phyloP scores from a whole-genome alignment of 2,113 vertebrate genomes.

The Puntigrus tetrazona region DNA sequence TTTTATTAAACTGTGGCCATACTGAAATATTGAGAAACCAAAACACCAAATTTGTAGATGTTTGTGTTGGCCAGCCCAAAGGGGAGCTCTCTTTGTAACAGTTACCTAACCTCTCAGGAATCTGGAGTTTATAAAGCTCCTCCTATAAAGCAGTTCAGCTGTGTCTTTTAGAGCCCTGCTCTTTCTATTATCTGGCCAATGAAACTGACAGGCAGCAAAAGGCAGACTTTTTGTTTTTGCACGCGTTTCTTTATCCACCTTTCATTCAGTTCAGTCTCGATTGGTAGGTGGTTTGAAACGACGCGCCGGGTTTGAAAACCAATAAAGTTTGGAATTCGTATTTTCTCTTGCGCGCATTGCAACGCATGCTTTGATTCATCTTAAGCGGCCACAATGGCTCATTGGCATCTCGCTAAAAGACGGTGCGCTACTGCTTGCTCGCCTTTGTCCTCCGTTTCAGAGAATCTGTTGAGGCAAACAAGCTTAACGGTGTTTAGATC shows the following conservation, averaged over 20 bases:
- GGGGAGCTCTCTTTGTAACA: neutral
- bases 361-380: neutral
- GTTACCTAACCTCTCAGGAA: slow-evolving; percentile 38
- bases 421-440: too few relatives aligned
- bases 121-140: slow-evolving; percentile 33
- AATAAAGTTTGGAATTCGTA: neutral
- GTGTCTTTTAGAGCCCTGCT: neutral
- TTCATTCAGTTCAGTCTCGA: neutral
- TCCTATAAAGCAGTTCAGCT: neutral
- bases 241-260: too few relatives aligned
- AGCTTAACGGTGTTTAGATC: slow-evolving; percentile 6
- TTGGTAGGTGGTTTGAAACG: neutral
- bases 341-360: neutral
- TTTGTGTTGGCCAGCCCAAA: slow-evolving; percentile 15
- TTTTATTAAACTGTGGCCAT: neutral
- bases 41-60: slow-evolving; percentile 17
- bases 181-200: neutral
- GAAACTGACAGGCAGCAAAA: neutral
- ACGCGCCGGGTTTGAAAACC: neutral
- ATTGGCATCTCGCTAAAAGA: too few relatives aligned
- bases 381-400: neutral
- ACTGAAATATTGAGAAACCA: neutral
- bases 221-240: neutral
- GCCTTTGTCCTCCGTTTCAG: too few relatives aligned
- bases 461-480: neutral